Conservation (phyloP, 2,797 vertebrate genomes). For the Karalla daura region DNA sequence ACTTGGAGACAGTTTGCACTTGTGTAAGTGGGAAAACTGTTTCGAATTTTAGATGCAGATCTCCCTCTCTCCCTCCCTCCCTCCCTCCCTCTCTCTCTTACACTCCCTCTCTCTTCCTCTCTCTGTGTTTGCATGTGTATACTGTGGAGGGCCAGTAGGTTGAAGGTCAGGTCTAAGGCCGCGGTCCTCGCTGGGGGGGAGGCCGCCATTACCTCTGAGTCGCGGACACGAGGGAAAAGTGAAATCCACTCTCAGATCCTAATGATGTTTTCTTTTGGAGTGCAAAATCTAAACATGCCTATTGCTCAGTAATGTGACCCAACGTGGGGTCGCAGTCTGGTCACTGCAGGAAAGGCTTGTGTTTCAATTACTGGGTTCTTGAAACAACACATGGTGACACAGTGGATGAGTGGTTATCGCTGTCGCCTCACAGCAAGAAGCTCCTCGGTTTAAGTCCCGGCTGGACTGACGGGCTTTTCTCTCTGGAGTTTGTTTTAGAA, state of each 20-base stretch:
- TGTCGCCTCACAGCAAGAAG: too few relatives aligned
- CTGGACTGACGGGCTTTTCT: too few relatives aligned
- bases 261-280: constrained; percentile 84
- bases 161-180: constrained; percentile 81
- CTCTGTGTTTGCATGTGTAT: constrained; percentile 30
- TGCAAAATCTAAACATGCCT: constrained; percentile 84
- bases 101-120: constrained; percentile 25
- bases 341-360: constrained; percentile 78
- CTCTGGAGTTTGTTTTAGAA: too few relatives aligned
- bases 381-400: too few relatives aligned
- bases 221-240: constrained; percentile 79
- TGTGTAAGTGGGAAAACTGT: constrained; percentile 38
- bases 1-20: constrained; percentile 54
- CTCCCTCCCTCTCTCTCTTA: constrained; percentile 21
- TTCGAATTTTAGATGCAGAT: constrained; percentile 30
- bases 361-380: constrained; percentile 76
- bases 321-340: constrained; percentile 75
- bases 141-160: constrained; percentile 59
- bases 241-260: constrained; percentile 79
- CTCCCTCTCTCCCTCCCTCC: constrained; percentile 20
- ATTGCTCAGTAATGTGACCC: constrained; percentile 82
- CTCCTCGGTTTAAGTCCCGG: too few relatives aligned
- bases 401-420: too few relatives aligned
- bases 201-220: constrained; percentile 55
- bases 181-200: constrained; percentile 41